A percentile compares a stretch with the other conserved stretches of the same genome.
Evolutionary conservation across 30 jellyfish, hydroid and myxozoan species (phyloP).

Genomic region (Aurelia coerulea): DNA sequence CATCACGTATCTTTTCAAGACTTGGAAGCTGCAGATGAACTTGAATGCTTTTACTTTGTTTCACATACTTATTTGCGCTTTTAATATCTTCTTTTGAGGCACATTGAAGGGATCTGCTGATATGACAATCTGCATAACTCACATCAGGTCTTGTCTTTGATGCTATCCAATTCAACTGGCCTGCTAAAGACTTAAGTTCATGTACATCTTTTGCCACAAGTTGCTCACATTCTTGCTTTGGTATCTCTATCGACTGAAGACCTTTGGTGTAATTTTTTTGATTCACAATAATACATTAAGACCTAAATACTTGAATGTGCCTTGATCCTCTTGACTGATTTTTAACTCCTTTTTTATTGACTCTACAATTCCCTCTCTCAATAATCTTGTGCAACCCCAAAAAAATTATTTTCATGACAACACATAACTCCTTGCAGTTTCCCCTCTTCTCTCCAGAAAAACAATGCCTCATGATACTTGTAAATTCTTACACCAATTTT

Average conservation of each 20-base stretch:
- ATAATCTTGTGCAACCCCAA: neutral
- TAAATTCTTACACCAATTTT: too few relatives aligned
- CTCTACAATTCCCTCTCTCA: slow-evolving; percentile 1
- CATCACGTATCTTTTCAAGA: slow-evolving; percentile 1
- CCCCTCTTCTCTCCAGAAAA: slow-evolving; percentile 4
- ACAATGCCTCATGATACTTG: slow-evolving; percentile 11
- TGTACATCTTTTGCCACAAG: too few relatives aligned
- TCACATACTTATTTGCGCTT: neutral
- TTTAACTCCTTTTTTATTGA: neutral
- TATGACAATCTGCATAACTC: too few relatives aligned
- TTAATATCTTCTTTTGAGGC: neutral
- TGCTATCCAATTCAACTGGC: too few relatives aligned
- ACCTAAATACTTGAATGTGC: slow-evolving; percentile 1
- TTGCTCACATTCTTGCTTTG: too few relatives aligned
- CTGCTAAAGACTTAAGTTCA: too few relatives aligned
- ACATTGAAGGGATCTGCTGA: too few relatives aligned
- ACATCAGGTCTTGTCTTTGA: too few relatives aligned
- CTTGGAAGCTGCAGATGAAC: slow-evolving; percentile 14
- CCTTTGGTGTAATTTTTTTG: too few relatives aligned
- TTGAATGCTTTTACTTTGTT: slow-evolving; percentile 9
- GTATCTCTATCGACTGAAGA: too few relatives aligned
- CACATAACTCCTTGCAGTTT: neutral
- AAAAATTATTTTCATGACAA: neutral
- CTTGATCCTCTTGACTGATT: slow-evolving; percentile 5
- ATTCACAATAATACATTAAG: too few relatives aligned